phyloP scores from a whole-genome alignment of 2,888 invertebrate genomes.

The Parascotia fuliginaria region DNA sequence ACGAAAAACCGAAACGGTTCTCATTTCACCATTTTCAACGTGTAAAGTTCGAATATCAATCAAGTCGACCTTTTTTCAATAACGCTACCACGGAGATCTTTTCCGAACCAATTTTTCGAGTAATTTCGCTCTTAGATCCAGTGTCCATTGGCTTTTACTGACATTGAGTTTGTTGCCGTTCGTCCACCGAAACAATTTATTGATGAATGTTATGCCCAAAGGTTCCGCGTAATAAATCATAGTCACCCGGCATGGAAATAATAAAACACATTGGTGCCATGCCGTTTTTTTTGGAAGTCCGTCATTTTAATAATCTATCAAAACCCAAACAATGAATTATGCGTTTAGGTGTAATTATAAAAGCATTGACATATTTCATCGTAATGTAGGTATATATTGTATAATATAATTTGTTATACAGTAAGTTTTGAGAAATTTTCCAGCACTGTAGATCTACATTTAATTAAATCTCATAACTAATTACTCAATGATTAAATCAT shows the following conservation, averaged over 20 bases:
- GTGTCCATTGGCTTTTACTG: slow-evolving; percentile 54
- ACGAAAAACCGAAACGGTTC: slow-evolving; percentile 77
- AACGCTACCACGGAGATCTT: slow-evolving; percentile 73
- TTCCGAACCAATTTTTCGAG: slow-evolving; percentile 74
- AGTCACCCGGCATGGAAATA: no score
- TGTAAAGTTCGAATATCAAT: slow-evolving; percentile 84
- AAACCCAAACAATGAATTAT: background rate
- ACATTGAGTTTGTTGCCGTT: slow-evolving; percentile 33
- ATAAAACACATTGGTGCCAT: no score
- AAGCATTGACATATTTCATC: no score
- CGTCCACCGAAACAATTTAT: slow-evolving; percentile 55
- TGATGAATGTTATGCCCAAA: slow-evolving; percentile 41
- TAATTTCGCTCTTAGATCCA: slow-evolving; percentile 72
- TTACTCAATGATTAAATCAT: no score
- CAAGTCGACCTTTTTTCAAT: slow-evolving; percentile 83
- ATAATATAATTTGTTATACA: no score
- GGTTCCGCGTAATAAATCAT: slow-evolving; percentile 15
- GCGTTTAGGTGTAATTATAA: no score
- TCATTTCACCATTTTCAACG: slow-evolving; percentile 77
- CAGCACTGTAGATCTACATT: no score
- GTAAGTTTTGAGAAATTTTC: no score
- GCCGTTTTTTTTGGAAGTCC: no score
- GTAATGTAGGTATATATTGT: no score
- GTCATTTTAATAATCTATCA: no score
- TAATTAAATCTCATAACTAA: no score